These are phyloP conservation scores for Drosophila ezoana DNA, from an alignment of 2,888 invertebrate species.

Conservation along the genomic window DNA sequence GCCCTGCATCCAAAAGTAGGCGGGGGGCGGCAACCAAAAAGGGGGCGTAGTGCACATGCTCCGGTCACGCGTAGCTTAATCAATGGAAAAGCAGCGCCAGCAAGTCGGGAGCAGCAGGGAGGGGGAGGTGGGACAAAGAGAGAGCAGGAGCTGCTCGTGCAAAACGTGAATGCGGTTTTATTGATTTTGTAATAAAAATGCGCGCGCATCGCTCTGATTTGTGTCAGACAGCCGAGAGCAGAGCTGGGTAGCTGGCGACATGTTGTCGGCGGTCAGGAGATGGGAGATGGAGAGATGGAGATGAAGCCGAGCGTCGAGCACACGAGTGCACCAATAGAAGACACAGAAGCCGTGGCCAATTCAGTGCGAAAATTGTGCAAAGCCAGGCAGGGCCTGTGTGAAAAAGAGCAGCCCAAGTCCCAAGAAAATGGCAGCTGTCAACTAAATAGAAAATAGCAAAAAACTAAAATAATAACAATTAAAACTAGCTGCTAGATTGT, in stretches of 20 bases:
- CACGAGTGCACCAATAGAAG: conserved; percentile 26
- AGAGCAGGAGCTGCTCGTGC: neutral
- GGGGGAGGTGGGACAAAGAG: conserved; percentile 1
- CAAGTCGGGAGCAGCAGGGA: neutral
- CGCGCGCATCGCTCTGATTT: conserved; percentile 82
- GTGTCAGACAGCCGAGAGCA: conserved; percentile 42
- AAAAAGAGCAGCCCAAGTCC: conserved; percentile 25
- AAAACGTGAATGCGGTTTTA: conserved; percentile 70
- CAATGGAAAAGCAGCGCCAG: conserved; percentile 48
- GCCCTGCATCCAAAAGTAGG: conserved; percentile 24
- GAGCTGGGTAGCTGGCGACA: conserved; percentile 39
- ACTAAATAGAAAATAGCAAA: conserved; percentile 14
- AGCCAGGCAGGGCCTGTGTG: conserved; percentile 37
- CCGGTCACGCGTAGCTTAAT: conserved; percentile 62
- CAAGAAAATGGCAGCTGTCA: conserved; percentile 8
- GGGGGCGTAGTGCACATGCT: conserved; percentile 52
- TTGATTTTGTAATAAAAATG: conserved; percentile 77
- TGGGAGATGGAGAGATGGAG: conserved; percentile 29
- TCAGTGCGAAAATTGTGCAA: conserved; percentile 59
- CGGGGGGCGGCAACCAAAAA: neutral
- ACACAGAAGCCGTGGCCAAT: conserved; percentile 16
- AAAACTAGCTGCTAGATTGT: conserved; percentile 12
- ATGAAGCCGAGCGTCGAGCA: conserved; percentile 41
- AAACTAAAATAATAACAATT: conserved; percentile 18
- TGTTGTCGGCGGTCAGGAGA: conserved; percentile 78